Evolutionary conservation across 2,888 invertebrate species (phyloP).

Genomic region (Lithophane ornitopus): DNA sequence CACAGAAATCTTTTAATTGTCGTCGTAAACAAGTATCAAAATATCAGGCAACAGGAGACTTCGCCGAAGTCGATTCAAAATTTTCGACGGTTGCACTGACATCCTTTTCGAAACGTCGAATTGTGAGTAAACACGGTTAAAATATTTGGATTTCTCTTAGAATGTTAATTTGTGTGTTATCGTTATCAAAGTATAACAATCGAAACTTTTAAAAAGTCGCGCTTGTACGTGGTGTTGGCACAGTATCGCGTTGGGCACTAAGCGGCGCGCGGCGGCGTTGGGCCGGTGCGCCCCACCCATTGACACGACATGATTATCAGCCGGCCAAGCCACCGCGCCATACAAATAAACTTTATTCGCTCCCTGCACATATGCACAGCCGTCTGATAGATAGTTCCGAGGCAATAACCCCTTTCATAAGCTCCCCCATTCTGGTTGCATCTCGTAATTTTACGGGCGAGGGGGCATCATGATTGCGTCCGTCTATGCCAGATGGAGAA

Average conservation of each 20-base stretch:
- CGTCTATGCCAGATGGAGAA: constrained; percentile 73
- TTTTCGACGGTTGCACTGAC: constrained; percentile 86
- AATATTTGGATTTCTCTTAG: constrained; percentile 38
- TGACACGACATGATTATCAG: constrained; percentile 86
- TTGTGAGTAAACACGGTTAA: constrained; percentile 53
- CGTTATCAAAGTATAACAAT: constrained; percentile 66
- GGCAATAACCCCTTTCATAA: constrained; percentile 89
- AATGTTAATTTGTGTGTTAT: constrained; percentile 47
- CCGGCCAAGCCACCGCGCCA: constrained; percentile 80
- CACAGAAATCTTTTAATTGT: constrained; percentile 78
- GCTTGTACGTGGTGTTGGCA: constrained; percentile 73
- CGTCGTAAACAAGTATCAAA: constrained; percentile 88
- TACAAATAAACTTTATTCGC: constrained; percentile 90
- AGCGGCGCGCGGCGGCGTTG: constrained; percentile 72
- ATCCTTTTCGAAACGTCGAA: constrained; percentile 77
- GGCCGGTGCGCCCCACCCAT: constrained; percentile 85
- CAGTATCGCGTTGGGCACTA: constrained; percentile 83
- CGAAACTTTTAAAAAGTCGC: constrained; percentile 66
- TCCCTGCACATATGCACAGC: constrained; percentile 85
- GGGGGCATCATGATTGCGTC: constrained; percentile 83
- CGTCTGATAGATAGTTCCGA: constrained; percentile 83
- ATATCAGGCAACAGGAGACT: constrained; percentile 84
- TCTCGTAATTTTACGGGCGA: constrained; percentile 88
- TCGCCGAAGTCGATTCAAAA: constrained; percentile 84
- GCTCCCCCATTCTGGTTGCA: constrained; percentile 85